These are phyloP conservation scores for Drosophila borborema DNA, from an alignment of 2,888 invertebrate species.

Conservation along the genomic window DNA sequence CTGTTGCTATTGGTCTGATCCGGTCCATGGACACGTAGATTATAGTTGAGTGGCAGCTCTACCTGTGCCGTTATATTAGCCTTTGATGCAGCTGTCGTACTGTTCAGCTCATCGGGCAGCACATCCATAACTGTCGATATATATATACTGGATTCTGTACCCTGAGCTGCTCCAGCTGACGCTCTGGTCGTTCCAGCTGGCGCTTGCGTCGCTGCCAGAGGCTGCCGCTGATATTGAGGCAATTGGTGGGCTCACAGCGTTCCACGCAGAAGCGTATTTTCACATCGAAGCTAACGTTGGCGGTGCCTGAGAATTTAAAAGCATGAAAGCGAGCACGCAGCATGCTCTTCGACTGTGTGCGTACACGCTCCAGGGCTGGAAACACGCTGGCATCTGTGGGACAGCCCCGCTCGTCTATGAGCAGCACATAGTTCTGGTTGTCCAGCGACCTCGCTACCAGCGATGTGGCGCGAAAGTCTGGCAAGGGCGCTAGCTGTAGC, in stretches of 20 bases:
- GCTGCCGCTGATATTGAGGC: constrained; percentile 74
- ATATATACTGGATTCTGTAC: constrained; percentile 82
- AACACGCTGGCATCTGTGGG: constrained; percentile 89
- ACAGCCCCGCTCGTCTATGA: constrained; percentile 92
- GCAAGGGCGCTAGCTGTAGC: constrained; percentile 85
- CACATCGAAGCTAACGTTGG: constrained; percentile 92
- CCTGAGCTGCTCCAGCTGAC: constrained; percentile 54
- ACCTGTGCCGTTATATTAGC: constrained; percentile 29
- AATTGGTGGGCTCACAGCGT: constrained; percentile 88
- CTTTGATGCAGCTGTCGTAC: constrained; percentile 8
- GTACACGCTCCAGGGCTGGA: constrained; percentile 85
- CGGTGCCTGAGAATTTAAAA: constrained; percentile 94
- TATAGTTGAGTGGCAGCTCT: constrained; percentile 85
- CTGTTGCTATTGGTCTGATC: constrained; percentile 86
- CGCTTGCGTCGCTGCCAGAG: constrained; percentile 54
- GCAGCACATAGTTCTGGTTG: constrained; percentile 89
- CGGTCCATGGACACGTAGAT: constrained; percentile 87
- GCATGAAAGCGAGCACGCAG: constrained; percentile 90
- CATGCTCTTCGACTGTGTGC: constrained; percentile 81
- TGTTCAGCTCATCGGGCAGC: constrained; percentile 49
- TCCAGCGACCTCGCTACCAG: constrained; percentile 92
- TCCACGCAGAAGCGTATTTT: constrained; percentile 92
- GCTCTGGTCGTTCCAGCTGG: constrained; percentile 41
- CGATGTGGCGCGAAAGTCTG: constrained; percentile 91
- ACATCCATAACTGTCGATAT: constrained; percentile 83